phyloP scores from a whole-genome alignment of 2,113 vertebrate species.

The Phocoena phocoena region DNA sequence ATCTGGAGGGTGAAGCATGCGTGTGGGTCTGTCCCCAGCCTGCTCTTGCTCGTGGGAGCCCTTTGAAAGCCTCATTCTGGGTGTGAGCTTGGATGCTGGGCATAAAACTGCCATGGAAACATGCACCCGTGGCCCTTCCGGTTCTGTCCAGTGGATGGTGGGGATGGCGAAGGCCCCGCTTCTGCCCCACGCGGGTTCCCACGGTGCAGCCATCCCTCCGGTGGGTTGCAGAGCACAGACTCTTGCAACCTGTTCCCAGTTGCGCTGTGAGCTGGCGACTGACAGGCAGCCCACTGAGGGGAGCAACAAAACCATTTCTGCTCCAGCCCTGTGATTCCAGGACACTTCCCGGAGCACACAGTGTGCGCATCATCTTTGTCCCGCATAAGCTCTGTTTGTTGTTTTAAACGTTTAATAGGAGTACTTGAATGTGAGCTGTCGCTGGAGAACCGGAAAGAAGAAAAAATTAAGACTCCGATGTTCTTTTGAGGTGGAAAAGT shows the following conservation, averaged over 20 bases:
- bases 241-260: fast-evolving
- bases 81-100: neutral
- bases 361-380: neutral
- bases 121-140: fast-evolving
- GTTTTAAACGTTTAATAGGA: neutral
- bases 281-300: neutral
- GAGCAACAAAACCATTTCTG: fast-evolving
- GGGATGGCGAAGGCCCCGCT: fast-evolving
- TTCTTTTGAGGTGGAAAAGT: conserved; percentile 30
- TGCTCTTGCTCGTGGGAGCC: fast-evolving
- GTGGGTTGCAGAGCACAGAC: conserved; percentile 35
- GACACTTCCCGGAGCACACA: fast-evolving
- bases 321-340: fast-evolving
- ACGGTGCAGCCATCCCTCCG: conserved; percentile 11
- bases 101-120: fast-evolving
- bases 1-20: fast-evolving
- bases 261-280: neutral
- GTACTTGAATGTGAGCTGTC: neutral
- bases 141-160: fast-evolving
- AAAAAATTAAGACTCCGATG: fast-evolving
- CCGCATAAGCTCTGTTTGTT: neutral
- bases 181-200: neutral
- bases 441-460: neutral
- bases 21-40: neutral
- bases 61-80: fast-evolving